Conservation (phyloP, 2,113 vertebrate species). For the Mormyrus iriodes region DNA sequence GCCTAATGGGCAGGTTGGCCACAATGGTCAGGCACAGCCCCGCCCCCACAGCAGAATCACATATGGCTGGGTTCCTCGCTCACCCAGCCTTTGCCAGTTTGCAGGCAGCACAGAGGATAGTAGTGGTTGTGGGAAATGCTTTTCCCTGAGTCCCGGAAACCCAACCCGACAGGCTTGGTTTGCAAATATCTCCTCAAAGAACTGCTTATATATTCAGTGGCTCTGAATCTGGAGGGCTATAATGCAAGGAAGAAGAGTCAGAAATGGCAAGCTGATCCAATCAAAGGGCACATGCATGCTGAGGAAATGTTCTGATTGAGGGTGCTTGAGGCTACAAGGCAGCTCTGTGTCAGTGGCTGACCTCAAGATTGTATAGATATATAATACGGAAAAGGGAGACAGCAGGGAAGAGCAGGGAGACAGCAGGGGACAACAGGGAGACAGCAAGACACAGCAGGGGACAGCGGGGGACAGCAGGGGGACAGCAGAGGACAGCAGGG, state of each 20-base stretch:
- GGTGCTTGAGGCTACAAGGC: not conserved
- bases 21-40: too few species aligned
- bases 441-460: too few species aligned
- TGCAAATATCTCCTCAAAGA: conserved; percentile 31
- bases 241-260: conserved; percentile 58
- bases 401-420: not conserved
- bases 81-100: too few species aligned
- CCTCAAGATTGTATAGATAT: not conserved
- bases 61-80: too few species aligned
- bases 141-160: not conserved
- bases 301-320: conserved; percentile 15
- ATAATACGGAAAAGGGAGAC: not conserved
- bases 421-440: not conserved
- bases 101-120: too few species aligned
- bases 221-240: conserved; percentile 48
- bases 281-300: conserved; percentile 32
- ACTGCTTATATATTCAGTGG: conserved; percentile 41
- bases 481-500: not conserved
- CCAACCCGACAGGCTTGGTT: not conserved
- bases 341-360: not conserved
- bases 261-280: conserved; percentile 51
- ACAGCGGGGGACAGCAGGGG: not conserved
- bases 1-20: too few species aligned
- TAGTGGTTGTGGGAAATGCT: not conserved
- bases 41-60: too few species aligned